A percentile compares a stretch with the other conserved stretches of the same genome.
Evolutionary conservation across 1,140 invertebrate genomes (phyloP).

Genomic region (Physella acuta): DNA sequence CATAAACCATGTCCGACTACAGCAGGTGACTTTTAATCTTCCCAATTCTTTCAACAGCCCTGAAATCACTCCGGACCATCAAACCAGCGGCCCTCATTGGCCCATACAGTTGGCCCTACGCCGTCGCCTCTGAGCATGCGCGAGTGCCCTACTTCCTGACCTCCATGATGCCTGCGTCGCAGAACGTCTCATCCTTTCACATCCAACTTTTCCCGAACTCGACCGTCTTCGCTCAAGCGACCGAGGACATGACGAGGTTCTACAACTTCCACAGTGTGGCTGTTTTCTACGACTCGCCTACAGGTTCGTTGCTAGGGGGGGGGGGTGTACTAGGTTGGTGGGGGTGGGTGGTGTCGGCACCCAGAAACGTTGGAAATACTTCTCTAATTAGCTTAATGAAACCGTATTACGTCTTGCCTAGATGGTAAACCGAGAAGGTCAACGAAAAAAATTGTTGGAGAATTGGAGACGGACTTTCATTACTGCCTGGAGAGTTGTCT

Average conservation of each 20-base stretch:
- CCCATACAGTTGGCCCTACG: slow-evolving; percentile 35
- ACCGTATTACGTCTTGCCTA: no score
- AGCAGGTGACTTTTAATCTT: neutral
- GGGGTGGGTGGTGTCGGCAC: no score
- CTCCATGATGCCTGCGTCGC: slow-evolving; percentile 32
- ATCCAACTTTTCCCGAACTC: slow-evolving; percentile 42
- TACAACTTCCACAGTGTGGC: slow-evolving; percentile 34
- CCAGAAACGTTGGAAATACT: no score
- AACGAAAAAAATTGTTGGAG: no score
- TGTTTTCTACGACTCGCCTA: slow-evolving; percentile 38
- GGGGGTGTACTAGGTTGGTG: no score
- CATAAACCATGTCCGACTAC: neutral
- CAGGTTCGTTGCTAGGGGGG: no score
- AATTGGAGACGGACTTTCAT: no score
- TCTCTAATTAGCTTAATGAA: no score
- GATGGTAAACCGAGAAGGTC: no score
- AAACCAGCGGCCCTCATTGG: slow-evolving; percentile 38
- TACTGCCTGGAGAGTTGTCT: no score
- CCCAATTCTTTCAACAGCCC: slow-evolving; percentile 10
- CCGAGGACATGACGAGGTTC: slow-evolving; percentile 40
- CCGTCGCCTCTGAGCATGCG: slow-evolving; percentile 33
- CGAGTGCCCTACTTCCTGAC: slow-evolving; percentile 44
- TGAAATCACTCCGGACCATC: slow-evolving; percentile 7
- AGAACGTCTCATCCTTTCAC: slow-evolving; percentile 26
- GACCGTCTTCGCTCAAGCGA: slow-evolving; percentile 27